phyloP scores from a whole-genome alignment of 2,113 vertebrate genomes.

The Phasianus colchicus region DNA sequence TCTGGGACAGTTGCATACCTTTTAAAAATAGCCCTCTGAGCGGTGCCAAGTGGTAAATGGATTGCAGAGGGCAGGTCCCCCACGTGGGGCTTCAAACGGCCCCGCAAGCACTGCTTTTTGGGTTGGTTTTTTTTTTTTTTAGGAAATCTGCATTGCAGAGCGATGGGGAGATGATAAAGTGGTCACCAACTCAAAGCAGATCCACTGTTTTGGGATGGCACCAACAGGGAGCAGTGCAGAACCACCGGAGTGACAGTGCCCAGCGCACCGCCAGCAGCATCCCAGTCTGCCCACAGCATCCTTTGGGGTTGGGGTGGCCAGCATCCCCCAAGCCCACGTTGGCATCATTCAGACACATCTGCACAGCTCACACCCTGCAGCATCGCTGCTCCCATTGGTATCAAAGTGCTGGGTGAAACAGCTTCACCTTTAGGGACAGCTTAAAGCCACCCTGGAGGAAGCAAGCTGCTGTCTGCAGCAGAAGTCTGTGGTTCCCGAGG shows the following conservation, averaged over 20 bases:
- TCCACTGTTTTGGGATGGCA: neutral
- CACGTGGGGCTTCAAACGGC: constrained; percentile 10
- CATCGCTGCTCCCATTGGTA: rapidly evolving
- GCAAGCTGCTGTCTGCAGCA: neutral
- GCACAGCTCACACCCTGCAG: rapidly evolving
- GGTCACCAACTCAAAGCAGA: neutral
- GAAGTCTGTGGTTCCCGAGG: neutral
- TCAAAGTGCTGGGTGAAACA: rapidly evolving
- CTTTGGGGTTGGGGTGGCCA: rapidly evolving
- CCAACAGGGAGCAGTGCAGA: neutral
- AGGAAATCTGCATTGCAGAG: neutral
- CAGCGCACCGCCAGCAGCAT: neutral
- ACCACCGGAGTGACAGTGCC: neutral
- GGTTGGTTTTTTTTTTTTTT: neutral
- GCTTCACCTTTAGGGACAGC: neutral
- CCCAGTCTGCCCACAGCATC: neutral
- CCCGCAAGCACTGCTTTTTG: neutral
- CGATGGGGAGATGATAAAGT: rapidly evolving
- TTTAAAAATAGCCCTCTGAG: constrained; percentile 58
- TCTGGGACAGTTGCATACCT: constrained; percentile 58
- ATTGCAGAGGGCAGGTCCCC: constrained; percentile 56
- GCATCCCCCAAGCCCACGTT: neutral
- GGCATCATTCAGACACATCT: rapidly evolving
- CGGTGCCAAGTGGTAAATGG: constrained; percentile 46
- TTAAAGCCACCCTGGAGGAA: neutral